phyloP scores from a whole-genome alignment of 2,888 invertebrate genomes.

The Plusia festucae region DNA sequence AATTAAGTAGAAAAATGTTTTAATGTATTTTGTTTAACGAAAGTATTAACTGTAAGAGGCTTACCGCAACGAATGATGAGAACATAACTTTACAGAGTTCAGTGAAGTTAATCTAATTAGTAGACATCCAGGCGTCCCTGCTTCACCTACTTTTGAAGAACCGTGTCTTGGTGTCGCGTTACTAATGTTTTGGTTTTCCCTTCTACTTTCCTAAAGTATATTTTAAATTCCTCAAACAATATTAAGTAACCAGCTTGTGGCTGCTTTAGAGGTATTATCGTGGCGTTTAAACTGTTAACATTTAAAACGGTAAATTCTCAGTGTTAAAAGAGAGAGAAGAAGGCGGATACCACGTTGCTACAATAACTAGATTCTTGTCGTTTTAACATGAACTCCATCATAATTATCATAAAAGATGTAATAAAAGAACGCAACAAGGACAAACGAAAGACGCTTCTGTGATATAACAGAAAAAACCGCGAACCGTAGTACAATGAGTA shows the following conservation, averaged over 20 bases:
- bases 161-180: slow-evolving; percentile 5
- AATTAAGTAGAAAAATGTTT: not conserved
- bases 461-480: slow-evolving; percentile 1
- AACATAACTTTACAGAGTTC: slow-evolving; percentile 44
- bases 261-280: not conserved
- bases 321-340: too few relatives aligned
- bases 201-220: not conserved
- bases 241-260: not conserved
- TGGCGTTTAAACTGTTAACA: not conserved
- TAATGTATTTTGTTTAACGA: slow-evolving; percentile 14
- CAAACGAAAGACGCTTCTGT: slow-evolving; percentile 3
- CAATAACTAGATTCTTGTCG: not conserved
- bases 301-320: too few relatives aligned
- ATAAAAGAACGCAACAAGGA: slow-evolving; percentile 4
- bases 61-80: slow-evolving; percentile 27
- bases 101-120: slow-evolving; percentile 48
- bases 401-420: not conserved
- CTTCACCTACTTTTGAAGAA: slow-evolving; percentile 43
- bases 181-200: slow-evolving; percentile 2
- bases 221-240: not conserved
- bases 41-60: slow-evolving; percentile 33
- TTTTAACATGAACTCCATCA: not conserved
- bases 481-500: not conserved
- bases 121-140: slow-evolving; percentile 24
- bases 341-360: too few relatives aligned